phyloP scores from a whole-genome alignment of 1,140 invertebrate genomes.

The Ruditapes philippinarum region DNA sequence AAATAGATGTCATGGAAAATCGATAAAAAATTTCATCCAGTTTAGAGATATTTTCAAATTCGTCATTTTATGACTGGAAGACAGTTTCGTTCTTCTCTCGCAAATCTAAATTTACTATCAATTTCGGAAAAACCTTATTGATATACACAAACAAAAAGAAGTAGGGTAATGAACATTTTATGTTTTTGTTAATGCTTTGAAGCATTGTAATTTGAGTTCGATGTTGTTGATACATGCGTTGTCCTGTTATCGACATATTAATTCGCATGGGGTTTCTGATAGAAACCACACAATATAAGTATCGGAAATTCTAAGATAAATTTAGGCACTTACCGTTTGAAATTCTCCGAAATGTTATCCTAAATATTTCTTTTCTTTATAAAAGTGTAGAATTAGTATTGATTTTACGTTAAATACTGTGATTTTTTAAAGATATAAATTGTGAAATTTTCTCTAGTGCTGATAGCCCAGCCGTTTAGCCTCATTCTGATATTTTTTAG shows the following conservation, averaged over 20 bases:
- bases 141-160: slow-evolving; percentile 8
- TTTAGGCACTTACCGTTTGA: slow-evolving; percentile 7
- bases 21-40: not conserved
- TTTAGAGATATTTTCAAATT: slow-evolving; percentile 18
- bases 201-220: too few relatives aligned
- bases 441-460: slow-evolving; percentile 4
- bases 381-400: not conserved
- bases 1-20: slow-evolving; percentile 10
- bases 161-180: not conserved
- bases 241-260: too few relatives aligned
- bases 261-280: too few relatives aligned
- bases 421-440: not conserved
- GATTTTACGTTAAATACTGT: not conserved
- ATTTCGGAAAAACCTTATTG: not conserved
- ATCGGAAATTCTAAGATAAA: not conserved
- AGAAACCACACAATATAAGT: too few relatives aligned
- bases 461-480: slow-evolving; percentile 3
- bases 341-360: slow-evolving; percentile 10
- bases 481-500: slow-evolving; percentile 17
- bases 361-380: not conserved
- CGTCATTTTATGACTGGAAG: slow-evolving; percentile 16
- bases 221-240: too few relatives aligned
- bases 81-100: not conserved
- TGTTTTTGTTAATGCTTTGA: too few relatives aligned
- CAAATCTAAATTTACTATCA: slow-evolving; percentile 2